A percentile compares a stretch with the other conserved stretches of the same genome.
phyloP scores from a whole-genome alignment of 2,888 invertebrate species.

The Agriopis aurantiaria region DNA sequence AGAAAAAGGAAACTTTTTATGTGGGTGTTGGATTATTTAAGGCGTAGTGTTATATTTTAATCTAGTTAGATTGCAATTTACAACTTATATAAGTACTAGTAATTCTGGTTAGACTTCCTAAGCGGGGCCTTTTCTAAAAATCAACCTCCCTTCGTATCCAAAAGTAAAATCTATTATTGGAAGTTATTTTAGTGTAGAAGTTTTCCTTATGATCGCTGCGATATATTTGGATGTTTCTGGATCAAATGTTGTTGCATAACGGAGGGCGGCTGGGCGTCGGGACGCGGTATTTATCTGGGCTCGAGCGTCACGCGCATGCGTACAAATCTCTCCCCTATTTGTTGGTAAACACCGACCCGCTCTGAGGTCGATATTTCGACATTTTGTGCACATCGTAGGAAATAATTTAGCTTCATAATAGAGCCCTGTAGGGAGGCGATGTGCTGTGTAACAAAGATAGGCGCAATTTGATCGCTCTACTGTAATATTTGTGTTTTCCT shows the following conservation, averaged over 20 bases:
- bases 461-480: slow-evolving; percentile 40
- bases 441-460: slow-evolving; percentile 47
- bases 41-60: neutral
- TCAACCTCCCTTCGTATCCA: slow-evolving; percentile 27
- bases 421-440: slow-evolving; percentile 46
- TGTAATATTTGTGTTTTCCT: slow-evolving; percentile 41
- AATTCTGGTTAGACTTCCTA: slow-evolving; percentile 43
- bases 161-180: slow-evolving; percentile 43
- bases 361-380: slow-evolving; percentile 65
- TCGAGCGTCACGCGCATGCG: slow-evolving; percentile 62
- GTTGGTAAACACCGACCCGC: slow-evolving; percentile 65
- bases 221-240: slow-evolving; percentile 68
- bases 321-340: slow-evolving; percentile 53
- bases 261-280: slow-evolving; percentile 61
- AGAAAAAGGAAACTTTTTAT: neutral
- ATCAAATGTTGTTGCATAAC: slow-evolving; percentile 76
- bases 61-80: slow-evolving; percentile 22
- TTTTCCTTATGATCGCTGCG: slow-evolving; percentile 51
- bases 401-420: slow-evolving; percentile 55
- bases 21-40: neutral
- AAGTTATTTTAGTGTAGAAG: slow-evolving; percentile 53
- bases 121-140: slow-evolving; percentile 50
- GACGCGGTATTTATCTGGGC: slow-evolving; percentile 64
- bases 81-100: neutral
- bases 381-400: slow-evolving; percentile 62